phyloP scores from a whole-genome alignment of 2,113 vertebrate genomes.

The Conger conger region DNA sequence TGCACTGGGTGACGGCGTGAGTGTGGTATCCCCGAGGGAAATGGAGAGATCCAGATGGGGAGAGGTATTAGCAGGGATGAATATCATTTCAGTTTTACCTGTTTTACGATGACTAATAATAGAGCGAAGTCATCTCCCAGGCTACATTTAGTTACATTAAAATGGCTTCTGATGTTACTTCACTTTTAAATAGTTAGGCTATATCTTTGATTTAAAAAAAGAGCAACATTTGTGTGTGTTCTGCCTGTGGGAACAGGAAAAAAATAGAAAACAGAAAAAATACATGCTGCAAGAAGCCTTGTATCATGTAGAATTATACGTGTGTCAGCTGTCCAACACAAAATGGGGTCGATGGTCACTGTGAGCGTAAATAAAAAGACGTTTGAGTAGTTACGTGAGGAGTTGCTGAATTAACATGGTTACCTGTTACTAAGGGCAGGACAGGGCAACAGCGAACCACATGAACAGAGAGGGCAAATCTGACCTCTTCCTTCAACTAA shows the following conservation, averaged over 20 bases:
- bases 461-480: slow-evolving; percentile 34
- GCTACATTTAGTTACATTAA: too few relatives aligned
- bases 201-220: too few relatives aligned
- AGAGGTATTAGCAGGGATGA: too few relatives aligned
- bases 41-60: too few relatives aligned
- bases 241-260: neutral
- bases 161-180: too few relatives aligned
- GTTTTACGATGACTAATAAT: too few relatives aligned
- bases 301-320: neutral
- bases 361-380: neutral
- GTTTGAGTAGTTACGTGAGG: slow-evolving; percentile 31
- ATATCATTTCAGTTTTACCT: too few relatives aligned
- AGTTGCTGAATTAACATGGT: slow-evolving; percentile 23
- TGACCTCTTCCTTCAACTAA: slow-evolving; percentile 21
- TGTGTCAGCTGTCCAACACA: neutral
- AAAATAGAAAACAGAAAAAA: neutral
- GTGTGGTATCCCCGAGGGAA: too few relatives aligned
- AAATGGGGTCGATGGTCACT: too few relatives aligned
- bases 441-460: slow-evolving; percentile 13
- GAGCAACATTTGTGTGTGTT: neutral
- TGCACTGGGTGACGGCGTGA: too few relatives aligned
- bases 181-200: too few relatives aligned
- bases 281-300: neutral
- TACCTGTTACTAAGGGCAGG: slow-evolving; percentile 27
- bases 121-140: too few relatives aligned